These are phyloP conservation scores for Peucedramus taeniatus DNA, from an alignment of 2,113 vertebrate species.

Conservation along the genomic window DNA sequence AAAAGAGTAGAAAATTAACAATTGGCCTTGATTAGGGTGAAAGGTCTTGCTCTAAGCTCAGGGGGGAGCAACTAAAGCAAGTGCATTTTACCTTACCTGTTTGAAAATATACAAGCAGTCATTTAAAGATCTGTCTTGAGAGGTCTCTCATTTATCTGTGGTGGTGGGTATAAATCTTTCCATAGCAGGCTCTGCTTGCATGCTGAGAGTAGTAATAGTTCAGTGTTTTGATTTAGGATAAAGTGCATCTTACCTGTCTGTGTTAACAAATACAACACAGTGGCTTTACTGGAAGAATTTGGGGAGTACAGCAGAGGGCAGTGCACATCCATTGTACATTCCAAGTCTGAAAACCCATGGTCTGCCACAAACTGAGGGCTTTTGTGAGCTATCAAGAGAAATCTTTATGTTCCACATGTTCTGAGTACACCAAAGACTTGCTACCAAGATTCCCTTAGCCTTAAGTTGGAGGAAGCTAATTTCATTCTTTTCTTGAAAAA, in stretches of 20 bases:
- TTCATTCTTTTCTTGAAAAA: not conserved
- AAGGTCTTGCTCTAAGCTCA: not conserved
- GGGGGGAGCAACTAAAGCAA: not conserved
- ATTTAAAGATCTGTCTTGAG: not conserved
- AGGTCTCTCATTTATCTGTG: not conserved
- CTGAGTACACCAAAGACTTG: not conserved
- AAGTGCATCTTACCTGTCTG: not conserved
- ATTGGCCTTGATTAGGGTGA: not conserved
- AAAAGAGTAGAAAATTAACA: not conserved
- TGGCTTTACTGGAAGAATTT: not conserved
- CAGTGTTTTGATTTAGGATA: not conserved
- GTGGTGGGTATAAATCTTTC: not conserved
- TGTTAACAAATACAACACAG: not conserved
- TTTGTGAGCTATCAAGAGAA: not conserved
- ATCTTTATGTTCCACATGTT: not conserved
- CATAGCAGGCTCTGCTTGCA: not conserved
- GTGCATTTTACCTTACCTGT: not conserved
- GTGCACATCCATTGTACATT: not conserved
- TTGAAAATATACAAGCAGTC: not conserved
- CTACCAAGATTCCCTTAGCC: not conserved
- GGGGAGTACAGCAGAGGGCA: conserved; percentile 65
- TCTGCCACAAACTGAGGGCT: not conserved
- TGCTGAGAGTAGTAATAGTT: not conserved
- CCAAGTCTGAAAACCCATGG: not conserved
- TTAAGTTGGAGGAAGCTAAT: not conserved